Evolutionary conservation across 2,797 vertebrate genomes (phyloP), one percentile per base, ranked within the genome.

Genomic region (Lithobates pipiens): DNA sequence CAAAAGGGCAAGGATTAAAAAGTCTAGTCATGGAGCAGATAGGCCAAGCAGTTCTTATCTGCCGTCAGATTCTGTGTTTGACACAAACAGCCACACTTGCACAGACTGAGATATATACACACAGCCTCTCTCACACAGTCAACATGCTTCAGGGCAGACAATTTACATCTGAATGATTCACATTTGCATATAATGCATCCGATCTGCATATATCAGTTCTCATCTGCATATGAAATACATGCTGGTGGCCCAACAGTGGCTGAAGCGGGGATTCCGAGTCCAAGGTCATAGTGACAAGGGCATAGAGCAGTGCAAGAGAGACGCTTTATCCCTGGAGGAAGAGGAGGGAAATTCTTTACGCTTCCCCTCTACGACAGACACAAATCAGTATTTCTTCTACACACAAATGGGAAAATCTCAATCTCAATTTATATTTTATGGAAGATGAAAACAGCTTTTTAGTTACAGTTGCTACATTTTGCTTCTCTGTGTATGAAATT

Each of bases 181-280:
- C 42, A 83, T 86, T 86, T 86, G 85, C 85, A 86, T 83, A 83
- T 86, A 86, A 79, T 83, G 85, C 85, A 79, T 83, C 85, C 69
- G 39, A 86, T 86, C 85, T 86, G 85, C 80, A 86, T 83, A 83
- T 68, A 86, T 86, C 85, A 86, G 42, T 74, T 86, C 80, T 83
- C 69, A 83, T 86, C n/a, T 79, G 85, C 85, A 83, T 86, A 68
- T 83, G 80, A 83, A 86, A 79, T 86, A 76, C 76, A 67, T 83
- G 75, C 80, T 76, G 57, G 75, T 86, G 85, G 85, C 75, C 80
- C 54, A 82, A 54, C 80, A 71, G 75, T 86, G 80, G 85, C 85
- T 82, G 75, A 67, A 82, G 54, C 80, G 8, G 68, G 44, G 74
- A 83, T 76, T 81, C 42, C 16, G 29, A 36, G 76, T 67, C 80